Conservation (phyloP, 2,888 invertebrate genomes). For the Craniophora ligustri region DNA sequence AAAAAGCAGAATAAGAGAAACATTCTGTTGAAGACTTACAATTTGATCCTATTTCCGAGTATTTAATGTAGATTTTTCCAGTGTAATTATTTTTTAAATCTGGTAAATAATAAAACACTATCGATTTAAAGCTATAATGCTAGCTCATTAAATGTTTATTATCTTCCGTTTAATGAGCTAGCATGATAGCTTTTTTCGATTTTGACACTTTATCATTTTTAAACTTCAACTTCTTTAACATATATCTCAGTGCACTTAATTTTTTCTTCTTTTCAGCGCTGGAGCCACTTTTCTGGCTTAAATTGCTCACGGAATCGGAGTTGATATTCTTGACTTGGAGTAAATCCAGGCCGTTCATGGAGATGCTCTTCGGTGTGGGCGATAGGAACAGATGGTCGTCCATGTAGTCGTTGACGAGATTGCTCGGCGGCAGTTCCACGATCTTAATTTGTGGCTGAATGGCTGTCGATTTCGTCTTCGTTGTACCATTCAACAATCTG, state of each 20-base stretch:
- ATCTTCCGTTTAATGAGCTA: conserved; percentile 28
- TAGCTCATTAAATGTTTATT: background rate
- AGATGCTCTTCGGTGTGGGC: conserved; percentile 44
- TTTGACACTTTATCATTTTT: conserved; percentile 24
- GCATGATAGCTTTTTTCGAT: conserved; percentile 41
- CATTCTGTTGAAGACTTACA: too few species aligned
- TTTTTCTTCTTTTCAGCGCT: conserved; percentile 48
- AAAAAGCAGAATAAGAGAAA: too few species aligned
- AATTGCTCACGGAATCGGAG: conserved; percentile 55
- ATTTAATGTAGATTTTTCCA: background rate
- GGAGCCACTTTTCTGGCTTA: conserved; percentile 50
- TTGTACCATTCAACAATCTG: conserved; percentile 45
- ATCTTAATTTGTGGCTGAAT: conserved; percentile 62
- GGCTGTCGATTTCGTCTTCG: conserved; percentile 24
- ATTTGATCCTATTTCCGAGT: background rate
- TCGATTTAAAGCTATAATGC: background rate
- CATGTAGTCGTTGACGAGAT: conserved; percentile 39
- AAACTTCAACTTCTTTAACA: conserved; percentile 30
- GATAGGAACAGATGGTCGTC: conserved; percentile 50
- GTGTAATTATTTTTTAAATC: background rate
- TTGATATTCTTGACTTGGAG: conserved; percentile 22
- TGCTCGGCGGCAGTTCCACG: conserved; percentile 54
- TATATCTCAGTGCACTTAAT: conserved; percentile 26
- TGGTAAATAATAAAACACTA: conserved; percentile 5
- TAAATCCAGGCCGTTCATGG: conserved; percentile 54